A percentile compares a stretch with the other conserved stretches of the same genome.
phyloP scores from a whole-genome alignment of 1,140 invertebrate genomes.

The Odontomachus brunneus region DNA sequence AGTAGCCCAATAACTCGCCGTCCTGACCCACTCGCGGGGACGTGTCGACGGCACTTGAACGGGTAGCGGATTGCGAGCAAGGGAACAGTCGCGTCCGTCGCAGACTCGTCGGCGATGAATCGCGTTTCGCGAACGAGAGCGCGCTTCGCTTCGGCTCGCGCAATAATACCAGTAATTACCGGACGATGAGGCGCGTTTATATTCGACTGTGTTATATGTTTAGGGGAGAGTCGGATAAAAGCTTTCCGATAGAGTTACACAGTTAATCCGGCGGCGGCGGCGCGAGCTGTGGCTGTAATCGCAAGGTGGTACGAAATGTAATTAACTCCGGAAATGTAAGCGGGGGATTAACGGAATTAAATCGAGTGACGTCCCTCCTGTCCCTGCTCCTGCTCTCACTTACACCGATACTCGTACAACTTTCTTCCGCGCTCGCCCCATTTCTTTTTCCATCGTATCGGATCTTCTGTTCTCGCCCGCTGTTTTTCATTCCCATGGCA shows the following conservation, averaged over 20 bases:
- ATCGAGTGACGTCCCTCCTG: constrained; percentile 20
- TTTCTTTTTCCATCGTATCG: constrained; percentile 30
- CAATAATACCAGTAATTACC: constrained; percentile 1
- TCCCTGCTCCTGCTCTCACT: too few relatives aligned
- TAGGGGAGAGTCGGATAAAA: background rate
- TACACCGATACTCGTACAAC: too few relatives aligned
- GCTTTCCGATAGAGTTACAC: background rate
- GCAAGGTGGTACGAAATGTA: constrained; percentile 59
- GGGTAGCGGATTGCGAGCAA: background rate
- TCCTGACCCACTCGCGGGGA: constrained; percentile 41
- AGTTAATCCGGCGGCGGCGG: background rate
- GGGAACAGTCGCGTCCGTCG: background rate
- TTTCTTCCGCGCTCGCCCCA: background rate
- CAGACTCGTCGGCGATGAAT: constrained; percentile 17
- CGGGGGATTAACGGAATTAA: constrained; percentile 68
- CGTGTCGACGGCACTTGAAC: constrained; percentile 48
- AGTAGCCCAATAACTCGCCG: constrained; percentile 65
- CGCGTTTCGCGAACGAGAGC: background rate
- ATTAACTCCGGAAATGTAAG: constrained; percentile 64
- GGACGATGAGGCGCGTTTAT: background rate
- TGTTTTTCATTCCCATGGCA: constrained; percentile 3
- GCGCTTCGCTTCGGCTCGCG: background rate
- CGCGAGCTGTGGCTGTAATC: constrained; percentile 40
- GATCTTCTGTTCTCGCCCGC: background rate
- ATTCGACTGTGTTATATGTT: background rate